A percentile compares a stretch with the other conserved stretches of the same genome.
Evolutionary conservation across 2,797 vertebrate genomes (phyloP).

Genomic region (Syncerus caffer): DNA sequence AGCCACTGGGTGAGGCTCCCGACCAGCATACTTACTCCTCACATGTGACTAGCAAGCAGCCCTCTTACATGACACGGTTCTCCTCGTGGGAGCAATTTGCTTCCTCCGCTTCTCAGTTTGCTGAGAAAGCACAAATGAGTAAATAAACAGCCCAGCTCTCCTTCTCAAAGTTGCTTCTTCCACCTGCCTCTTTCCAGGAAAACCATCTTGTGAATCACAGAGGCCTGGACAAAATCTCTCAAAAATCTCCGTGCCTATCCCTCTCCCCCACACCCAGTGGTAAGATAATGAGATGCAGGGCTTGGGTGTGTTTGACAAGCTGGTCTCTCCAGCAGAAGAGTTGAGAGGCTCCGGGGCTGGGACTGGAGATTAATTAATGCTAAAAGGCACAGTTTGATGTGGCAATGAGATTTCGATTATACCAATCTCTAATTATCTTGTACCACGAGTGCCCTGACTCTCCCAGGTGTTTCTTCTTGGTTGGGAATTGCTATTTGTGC

Average conservation of each 20-base stretch:
- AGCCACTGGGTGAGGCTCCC: not conserved
- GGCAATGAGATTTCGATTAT: slow-evolving; percentile 86
- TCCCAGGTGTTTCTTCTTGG: slow-evolving; percentile 81
- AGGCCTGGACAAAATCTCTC: not conserved
- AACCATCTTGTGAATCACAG: not conserved
- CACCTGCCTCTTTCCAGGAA: not conserved
- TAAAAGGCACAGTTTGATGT: slow-evolving; percentile 85
- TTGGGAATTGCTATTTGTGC: slow-evolving; percentile 76
- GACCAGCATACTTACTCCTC: rapidly evolving
- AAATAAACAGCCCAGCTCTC: not conserved
- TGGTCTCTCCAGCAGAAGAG: slow-evolving; percentile 71
- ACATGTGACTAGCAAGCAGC: not conserved
- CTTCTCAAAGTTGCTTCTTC: not conserved
- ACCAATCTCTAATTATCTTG: slow-evolving; percentile 87
- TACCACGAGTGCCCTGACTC: slow-evolving; percentile 78
- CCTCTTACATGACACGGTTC: rapidly evolving
- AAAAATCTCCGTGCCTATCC: slow-evolving; percentile 36
- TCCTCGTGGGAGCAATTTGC: not conserved
- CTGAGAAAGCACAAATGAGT: not conserved
- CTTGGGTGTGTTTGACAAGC: slow-evolving; percentile 80
- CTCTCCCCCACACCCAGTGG: slow-evolving; percentile 45
- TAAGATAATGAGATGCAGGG: slow-evolving; percentile 79
- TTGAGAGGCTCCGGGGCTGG: slow-evolving; percentile 77
- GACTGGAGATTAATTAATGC: slow-evolving; percentile 86
- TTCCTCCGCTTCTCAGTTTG: not conserved